Conservation (phyloP, 2,888 invertebrate species). For the Cetonia aurata region DNA sequence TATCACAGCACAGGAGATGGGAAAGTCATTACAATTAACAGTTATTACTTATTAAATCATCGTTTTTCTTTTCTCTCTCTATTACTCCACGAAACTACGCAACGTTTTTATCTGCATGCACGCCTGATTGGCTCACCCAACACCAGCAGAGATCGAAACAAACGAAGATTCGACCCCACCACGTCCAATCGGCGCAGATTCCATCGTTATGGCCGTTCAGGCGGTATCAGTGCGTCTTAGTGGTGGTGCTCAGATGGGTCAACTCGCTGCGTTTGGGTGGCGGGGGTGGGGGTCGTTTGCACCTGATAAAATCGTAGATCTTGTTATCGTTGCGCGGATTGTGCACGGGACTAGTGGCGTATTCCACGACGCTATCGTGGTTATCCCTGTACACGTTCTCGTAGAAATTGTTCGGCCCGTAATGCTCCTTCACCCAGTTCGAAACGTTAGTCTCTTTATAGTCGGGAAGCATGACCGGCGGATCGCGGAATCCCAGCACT, state of each 20-base stretch:
- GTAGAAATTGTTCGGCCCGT: constrained; percentile 80
- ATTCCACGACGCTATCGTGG: constrained; percentile 67
- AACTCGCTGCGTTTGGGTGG: constrained; percentile 91
- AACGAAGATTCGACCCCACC: neutral
- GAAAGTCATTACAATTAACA: constrained; percentile 11
- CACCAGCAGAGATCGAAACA: neutral
- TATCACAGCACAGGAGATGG: constrained; percentile 41
- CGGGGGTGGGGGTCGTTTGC: constrained; percentile 86
- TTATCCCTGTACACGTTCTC: constrained; percentile 78
- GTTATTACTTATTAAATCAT: neutral
- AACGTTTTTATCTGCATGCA: constrained; percentile 2
- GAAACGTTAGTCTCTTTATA: constrained; percentile 88
- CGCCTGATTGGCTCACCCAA: neutral
- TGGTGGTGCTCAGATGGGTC: constrained; percentile 79
- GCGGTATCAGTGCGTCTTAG: constrained; percentile 63
- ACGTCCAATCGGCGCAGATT: neutral
- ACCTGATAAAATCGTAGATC: constrained; percentile 52
- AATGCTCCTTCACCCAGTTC: constrained; percentile 92
- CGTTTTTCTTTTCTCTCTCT: neutral
- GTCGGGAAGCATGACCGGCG: constrained; percentile 77
- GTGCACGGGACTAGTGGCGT: constrained; percentile 65
- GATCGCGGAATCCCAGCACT: constrained; percentile 90
- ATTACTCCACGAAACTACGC: too few species aligned
- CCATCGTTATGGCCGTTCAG: neutral
- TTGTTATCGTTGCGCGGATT: constrained; percentile 49